Evolutionary conservation across 2,113 vertebrate species (phyloP), one percentile per base, ranked within the genome.

Genomic region (Strigops habroptila): DNA sequence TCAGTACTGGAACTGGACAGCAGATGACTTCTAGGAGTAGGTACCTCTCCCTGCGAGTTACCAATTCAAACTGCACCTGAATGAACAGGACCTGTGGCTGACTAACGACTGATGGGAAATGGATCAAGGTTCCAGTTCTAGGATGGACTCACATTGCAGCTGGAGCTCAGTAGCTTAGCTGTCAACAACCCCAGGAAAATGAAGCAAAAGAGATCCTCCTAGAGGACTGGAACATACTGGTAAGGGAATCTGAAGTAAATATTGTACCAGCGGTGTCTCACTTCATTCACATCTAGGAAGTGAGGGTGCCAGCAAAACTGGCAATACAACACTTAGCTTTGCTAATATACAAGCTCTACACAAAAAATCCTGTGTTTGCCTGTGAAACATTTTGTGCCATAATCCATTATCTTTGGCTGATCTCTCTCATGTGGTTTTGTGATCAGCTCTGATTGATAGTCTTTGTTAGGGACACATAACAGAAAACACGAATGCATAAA

Each of bases 381-480:
- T 51, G 64, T 28, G 89, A 97, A 84, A 96, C n/a, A 10, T 67
- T 95, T 46, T 80, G 60, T 73, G 94, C 80, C 22, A 91, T 69
- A 46, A 88, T 68, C 35, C 52, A 81, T 64, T 81, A 74, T 16
- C 73, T 93, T 53, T 92, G 74, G 43, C 92, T 97, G 78, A 46
- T 65, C 86, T 88, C 31, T 70, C 73, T 65, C 5, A 2, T 59
- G 83, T 7, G 6, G 37, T 86, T 85, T 91, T 94, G 80, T 96
- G 91, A 91, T 43, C 70, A 7, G 55, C 69, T 80, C 52, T 88
- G 39, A 95, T 37, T 88, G 39, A 95, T 37, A 6, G 57, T 55
- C n/a, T 81, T 86, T 62, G 94, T 95, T 77, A 95, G 12, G n/a
- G 78, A 97, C 14, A 89, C 33, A 1, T 90, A 96, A 37, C 44